Evolutionary conservation across 2,888 invertebrate species (phyloP), one percentile per base, ranked within the genome.

Genomic region (Leptinotarsa rubiginosa): DNA sequence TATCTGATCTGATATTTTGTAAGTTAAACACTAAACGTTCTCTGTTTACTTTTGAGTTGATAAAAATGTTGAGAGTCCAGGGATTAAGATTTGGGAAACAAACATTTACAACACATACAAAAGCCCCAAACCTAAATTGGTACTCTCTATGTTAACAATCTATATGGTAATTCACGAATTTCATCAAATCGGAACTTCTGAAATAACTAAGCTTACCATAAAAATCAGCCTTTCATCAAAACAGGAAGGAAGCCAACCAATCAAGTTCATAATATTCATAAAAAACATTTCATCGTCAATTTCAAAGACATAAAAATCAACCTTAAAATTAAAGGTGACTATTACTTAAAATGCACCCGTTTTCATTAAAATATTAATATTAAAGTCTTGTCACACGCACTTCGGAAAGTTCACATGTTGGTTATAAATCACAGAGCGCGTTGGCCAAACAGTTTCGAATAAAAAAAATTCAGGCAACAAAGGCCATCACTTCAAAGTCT

Each of bases 261-360:
- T 77, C 41, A 75, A 75, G 75, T 79, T 76, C 75, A 76, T 69
- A 70, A 70, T 74, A 75, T 77, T 77, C 76, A 76, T 79, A 76
- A 78, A 80, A 79, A 62, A 70, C 50, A 56, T 59, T 59, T 69
- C 64, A 70, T 65, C 5, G 10, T 70, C 41, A 50, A 70, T 75
- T 74, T 74, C 73, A 78, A 79, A 74, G 62, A 76, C 71, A 74
- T 79, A 75, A 77, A 74, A 79, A 78, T 75, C 54, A 73, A 77
- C 69, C 77, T 75, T 77, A 83, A 82, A 83, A 82, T 78, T 82
- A 83, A 82, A 82, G 84, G 84, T 85, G 85, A 85, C 85, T 85
- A 85, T 79, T 77, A 78, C 78, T 81, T 81, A 84, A 83, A 85
- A 84, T 84, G 83, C 85, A 87, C 86, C 86, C 86, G 87, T 86